Conservation (phyloP, 2,113 vertebrate genomes). For the Pomatorhinus ruficollis region DNA sequence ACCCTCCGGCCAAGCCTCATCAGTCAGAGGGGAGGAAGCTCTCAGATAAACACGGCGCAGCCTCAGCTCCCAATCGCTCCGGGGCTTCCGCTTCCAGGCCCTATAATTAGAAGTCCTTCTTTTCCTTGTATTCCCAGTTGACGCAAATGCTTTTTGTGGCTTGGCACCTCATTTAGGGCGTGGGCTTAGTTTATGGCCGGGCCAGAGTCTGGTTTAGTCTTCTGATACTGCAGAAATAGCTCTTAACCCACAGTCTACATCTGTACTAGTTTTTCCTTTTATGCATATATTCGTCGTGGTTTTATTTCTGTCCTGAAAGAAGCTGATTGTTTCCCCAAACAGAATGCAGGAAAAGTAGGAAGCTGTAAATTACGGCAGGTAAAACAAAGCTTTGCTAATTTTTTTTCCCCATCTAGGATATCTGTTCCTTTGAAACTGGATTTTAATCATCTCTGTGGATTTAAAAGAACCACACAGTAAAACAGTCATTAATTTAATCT, state of each 20-base stretch:
- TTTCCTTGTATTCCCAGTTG: slow-evolving; percentile 97
- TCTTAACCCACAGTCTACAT: slow-evolving; percentile 87
- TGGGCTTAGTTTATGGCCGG: slow-evolving; percentile 95
- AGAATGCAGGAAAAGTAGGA: slow-evolving; percentile 68
- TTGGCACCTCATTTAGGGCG: slow-evolving; percentile 99
- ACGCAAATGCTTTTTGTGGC: slow-evolving; percentile 99
- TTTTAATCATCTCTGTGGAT: slow-evolving; percentile 68
- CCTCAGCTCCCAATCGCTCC: slow-evolving; percentile 95
- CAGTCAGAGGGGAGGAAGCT: slow-evolving; percentile 87
- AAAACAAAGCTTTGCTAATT: not conserved
- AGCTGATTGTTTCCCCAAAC: slow-evolving; percentile 59
- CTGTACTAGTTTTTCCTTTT: slow-evolving; percentile 78
- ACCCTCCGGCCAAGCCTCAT: slow-evolving; percentile 77
- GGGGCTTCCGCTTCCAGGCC: slow-evolving; percentile 95
- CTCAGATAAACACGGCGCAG: slow-evolving; percentile 98
- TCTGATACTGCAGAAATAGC: slow-evolving; percentile 97
- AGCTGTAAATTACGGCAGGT: slow-evolving; percentile 65
- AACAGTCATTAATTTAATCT: slow-evolving; percentile 73
- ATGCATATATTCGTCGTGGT: slow-evolving; percentile 67
- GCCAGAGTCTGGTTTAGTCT: slow-evolving; percentile 91
- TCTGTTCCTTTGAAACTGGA: slow-evolving; percentile 59
- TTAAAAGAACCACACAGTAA: slow-evolving; percentile 75
- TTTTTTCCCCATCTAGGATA: not conserved
- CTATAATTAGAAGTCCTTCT: slow-evolving; percentile 99
- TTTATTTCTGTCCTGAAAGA: slow-evolving; percentile 68